Evolutionary conservation across 2,888 invertebrate genomes (phyloP), one percentile per base, ranked within the genome.

Genomic region (Acrobasis suavella): DNA sequence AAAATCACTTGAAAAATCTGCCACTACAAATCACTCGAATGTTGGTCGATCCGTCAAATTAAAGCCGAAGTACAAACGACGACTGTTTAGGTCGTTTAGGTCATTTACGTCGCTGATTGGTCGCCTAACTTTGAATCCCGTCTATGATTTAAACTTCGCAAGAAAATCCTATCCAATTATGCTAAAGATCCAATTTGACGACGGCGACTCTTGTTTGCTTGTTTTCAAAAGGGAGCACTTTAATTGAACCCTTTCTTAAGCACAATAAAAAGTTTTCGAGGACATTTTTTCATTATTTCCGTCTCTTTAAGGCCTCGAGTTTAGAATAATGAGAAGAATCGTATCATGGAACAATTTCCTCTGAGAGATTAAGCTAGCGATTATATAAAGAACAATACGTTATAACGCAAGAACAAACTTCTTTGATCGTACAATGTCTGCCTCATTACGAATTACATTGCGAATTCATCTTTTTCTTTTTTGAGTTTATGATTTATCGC

Each of bases 271-370:
- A 73, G 67, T 74, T 72, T 70, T 63, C 68, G 65, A 71, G 69
- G 66, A 63, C 66, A 67, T 73, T 79, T 78, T 78, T 79, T 75
- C 73, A 76, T 77, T 79, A 76, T 74, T 73, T 76, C 74, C 75
- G 67, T 59, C 61, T 69, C 66, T 68, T 56, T 49, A 68, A 72
- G 68, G 64, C 64, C 68, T 69, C 68, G 65, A 69, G 67, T 69
- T 66, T 62, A 73, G 71, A 72, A 76, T 77, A 80, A 82, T 75
- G 71, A 74, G 74, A 69, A 80, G 82, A 81, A 82, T 81, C 80
- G 80, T 81, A 81, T 85, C 80, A 81, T 74, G 74, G 76, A 78
- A 83, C 84, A 87, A 89, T 89, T 89, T 89, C 89, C 89, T 69
- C 64, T 71, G 69, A 73, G 75, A 78, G 85, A 89, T 86, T 82